phyloP scores from a whole-genome alignment of 2,113 vertebrate genomes.

The Xenus cinereus region DNA sequence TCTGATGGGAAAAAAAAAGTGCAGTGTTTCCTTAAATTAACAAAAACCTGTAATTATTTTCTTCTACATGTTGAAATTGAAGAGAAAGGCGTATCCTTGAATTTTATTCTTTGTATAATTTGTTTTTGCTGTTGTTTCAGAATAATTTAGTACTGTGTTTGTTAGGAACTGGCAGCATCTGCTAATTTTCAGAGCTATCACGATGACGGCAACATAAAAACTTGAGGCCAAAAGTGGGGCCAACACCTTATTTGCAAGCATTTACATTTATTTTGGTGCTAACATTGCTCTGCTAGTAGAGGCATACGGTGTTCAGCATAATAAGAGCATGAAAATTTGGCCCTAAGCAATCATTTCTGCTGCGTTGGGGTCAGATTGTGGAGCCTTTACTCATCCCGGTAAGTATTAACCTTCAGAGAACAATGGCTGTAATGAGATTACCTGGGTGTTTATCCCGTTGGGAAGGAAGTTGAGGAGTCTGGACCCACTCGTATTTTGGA shows the following conservation, averaged over 20 bases:
- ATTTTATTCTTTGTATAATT: slow-evolving; percentile 18
- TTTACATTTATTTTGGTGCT: slow-evolving; percentile 3
- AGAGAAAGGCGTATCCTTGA: slow-evolving; percentile 27
- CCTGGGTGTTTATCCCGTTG: neutral
- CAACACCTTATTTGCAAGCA: slow-evolving; percentile 22
- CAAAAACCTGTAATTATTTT: slow-evolving; percentile 65
- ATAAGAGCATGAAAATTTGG: slow-evolving; percentile 1
- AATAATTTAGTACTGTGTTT: slow-evolving; percentile 40
- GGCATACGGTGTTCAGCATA: neutral
- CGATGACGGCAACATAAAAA: slow-evolving; percentile 2
- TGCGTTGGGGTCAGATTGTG: neutral
- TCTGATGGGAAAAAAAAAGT: slow-evolving; percentile 65
- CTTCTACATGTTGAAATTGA: slow-evolving; percentile 44
- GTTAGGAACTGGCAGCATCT: slow-evolving; percentile 30
- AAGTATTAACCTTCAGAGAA: slow-evolving; percentile 38
- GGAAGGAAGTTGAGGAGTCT: neutral
- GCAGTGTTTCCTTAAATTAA: slow-evolving; percentile 76
- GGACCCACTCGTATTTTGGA: neutral
- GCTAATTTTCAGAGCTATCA: slow-evolving; percentile 49
- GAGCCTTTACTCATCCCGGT: slow-evolving; percentile 49
- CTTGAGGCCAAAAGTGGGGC: slow-evolving; percentile 20
- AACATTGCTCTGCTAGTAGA: neutral
- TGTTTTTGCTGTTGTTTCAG: slow-evolving; percentile 43
- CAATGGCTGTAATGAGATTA: slow-evolving; percentile 45
- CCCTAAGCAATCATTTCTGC: slow-evolving; percentile 38